A percentile compares a stretch with the other conserved stretches of the same genome.
phyloP scores from a whole-genome alignment of 2,888 invertebrate species.

The Pheosia gnoma region DNA sequence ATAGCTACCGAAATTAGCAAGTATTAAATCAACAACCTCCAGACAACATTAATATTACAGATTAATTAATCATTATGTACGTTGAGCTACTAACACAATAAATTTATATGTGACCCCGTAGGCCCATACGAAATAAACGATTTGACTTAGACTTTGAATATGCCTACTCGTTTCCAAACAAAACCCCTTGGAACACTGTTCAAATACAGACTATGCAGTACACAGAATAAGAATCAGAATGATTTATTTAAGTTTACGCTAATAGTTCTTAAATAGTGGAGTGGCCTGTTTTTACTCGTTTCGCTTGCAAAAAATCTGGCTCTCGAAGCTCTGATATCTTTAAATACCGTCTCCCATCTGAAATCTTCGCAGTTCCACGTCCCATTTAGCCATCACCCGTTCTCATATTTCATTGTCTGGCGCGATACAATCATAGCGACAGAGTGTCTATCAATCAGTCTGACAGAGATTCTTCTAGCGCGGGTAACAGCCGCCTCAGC shows the following conservation, averaged over 20 bases:
- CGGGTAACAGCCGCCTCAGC: not conserved
- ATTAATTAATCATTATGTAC: slow-evolving; percentile 39
- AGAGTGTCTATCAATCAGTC: slow-evolving; percentile 44
- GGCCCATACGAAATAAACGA: too few species aligned
- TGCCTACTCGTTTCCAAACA: too few species aligned
- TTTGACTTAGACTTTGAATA: too few species aligned
- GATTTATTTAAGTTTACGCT: too few species aligned
- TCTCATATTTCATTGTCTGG: slow-evolving; percentile 42
- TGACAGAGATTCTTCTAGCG: slow-evolving; percentile 30
- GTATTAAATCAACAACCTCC: slow-evolving; percentile 23
- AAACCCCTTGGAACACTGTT: too few species aligned
- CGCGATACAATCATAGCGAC: slow-evolving; percentile 40
- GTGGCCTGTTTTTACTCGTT: too few species aligned
- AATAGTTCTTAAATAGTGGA: too few species aligned
- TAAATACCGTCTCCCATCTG: not conserved
- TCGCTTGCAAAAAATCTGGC: too few species aligned
- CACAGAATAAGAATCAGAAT: too few species aligned
- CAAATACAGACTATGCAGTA: too few species aligned
- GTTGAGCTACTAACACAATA: slow-evolving; percentile 18
- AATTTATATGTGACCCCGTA: too few species aligned
- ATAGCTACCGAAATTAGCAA: slow-evolving; percentile 21
- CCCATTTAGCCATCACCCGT: slow-evolving; percentile 33
- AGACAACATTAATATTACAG: slow-evolving; percentile 28
- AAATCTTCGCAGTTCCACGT: slow-evolving; percentile 41
- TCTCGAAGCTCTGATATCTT: too few species aligned